Conservation (phyloP, 2,797 vertebrate species). For the Falco naumanni region DNA sequence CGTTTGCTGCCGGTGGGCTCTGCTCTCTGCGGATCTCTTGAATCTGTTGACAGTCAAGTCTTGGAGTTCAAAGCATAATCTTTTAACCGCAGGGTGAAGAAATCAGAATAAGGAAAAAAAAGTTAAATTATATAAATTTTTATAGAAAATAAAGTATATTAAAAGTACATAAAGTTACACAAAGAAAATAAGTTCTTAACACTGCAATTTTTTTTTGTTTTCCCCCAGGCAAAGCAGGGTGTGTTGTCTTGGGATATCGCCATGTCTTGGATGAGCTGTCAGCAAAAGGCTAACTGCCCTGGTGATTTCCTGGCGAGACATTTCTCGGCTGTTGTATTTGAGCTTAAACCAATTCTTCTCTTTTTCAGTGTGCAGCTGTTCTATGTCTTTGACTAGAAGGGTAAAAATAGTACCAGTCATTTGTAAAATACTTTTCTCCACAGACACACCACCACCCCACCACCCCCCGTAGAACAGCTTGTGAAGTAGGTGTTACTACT, state of each 20-base stretch:
- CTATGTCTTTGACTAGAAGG: not conserved
- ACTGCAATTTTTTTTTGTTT: too few relatives aligned
- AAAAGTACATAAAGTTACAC: not conserved
- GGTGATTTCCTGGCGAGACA: conserved; percentile 24
- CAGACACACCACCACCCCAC: too few relatives aligned
- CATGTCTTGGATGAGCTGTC: not conserved
- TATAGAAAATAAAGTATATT: not conserved
- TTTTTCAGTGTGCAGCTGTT: not conserved
- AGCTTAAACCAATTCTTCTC: not conserved
- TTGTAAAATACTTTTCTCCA: not conserved
- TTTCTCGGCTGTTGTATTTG: conserved; percentile 16
- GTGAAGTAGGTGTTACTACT: not conserved
- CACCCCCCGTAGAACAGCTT: too few relatives aligned
- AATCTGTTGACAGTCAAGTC: too few relatives aligned
- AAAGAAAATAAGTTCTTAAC: not conserved
- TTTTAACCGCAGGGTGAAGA: not conserved
- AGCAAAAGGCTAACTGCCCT: conserved; percentile 9
- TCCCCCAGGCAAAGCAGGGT: not conserved
- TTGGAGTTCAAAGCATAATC: not conserved
- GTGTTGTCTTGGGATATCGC: not conserved
- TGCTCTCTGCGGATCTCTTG: not conserved
- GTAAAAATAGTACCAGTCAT: not conserved
- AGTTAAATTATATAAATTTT: too few relatives aligned
- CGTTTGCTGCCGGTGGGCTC: not conserved
- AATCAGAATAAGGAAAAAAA: not conserved